These are phyloP conservation scores for Pseudolaguvia tuberculata DNA, from an alignment of 2,113 vertebrate species.

Conservation along the genomic window DNA sequence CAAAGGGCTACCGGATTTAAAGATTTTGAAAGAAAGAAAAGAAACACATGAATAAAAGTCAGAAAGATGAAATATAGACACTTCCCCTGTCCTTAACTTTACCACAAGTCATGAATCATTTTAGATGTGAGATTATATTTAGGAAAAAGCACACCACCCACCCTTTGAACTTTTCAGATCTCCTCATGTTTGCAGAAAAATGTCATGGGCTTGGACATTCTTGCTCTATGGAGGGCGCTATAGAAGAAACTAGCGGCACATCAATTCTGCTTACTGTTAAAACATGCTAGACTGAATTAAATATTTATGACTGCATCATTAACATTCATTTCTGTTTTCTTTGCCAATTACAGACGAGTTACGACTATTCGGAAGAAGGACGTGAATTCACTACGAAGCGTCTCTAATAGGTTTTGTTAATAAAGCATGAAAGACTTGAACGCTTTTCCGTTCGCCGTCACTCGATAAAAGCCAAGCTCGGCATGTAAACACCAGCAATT, in stretches of 20 bases:
- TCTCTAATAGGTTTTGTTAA: conserved; percentile 22
- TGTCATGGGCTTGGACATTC: too few species aligned
- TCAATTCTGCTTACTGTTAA: conserved; percentile 11
- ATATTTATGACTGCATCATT: conserved; percentile 34
- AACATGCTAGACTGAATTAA: conserved; percentile 21
- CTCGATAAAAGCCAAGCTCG: conserved; percentile 13
- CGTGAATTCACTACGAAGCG: background rate
- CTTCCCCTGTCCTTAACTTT: background rate
- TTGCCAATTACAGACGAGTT: conserved; percentile 26
- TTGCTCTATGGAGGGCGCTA: too few species aligned
- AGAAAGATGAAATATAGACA: background rate
- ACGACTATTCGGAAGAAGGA: conserved; percentile 4
- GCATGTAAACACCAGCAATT: conserved; percentile 32
- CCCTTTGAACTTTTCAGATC: too few species aligned
- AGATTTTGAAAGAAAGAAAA: too few species aligned
- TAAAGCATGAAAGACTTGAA: conserved; percentile 31
- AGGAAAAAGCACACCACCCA: too few species aligned
- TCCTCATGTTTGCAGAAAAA: background rate
- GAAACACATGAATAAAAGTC: background rate
- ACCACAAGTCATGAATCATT: background rate
- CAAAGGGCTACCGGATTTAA: too few species aligned
- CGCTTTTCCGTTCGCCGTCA: conserved; percentile 11
- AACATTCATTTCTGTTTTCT: conserved; percentile 30
- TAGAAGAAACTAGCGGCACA: too few species aligned
- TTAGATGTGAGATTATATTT: background rate